These are phyloP conservation scores for Clostera curtula DNA, from an alignment of 2,888 invertebrate species.

Conservation along the genomic window DNA sequence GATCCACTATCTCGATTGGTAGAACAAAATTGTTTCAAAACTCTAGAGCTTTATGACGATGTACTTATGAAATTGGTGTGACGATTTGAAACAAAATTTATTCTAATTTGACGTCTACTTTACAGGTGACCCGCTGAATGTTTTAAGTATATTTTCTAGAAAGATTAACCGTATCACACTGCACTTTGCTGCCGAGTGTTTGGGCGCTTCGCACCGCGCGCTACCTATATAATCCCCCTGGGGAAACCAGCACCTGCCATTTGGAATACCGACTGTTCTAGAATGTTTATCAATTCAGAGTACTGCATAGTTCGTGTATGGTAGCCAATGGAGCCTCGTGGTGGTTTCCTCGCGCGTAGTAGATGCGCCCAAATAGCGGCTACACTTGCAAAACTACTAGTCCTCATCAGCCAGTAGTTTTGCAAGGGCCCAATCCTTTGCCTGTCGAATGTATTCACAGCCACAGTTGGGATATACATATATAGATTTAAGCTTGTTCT, in stretches of 20 bases:
- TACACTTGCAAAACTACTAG: constrained; percentile 63
- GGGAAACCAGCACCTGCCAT: constrained; percentile 27
- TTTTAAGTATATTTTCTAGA: constrained; percentile 68
- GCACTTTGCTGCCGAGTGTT: constrained; percentile 55
- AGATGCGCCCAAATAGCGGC: constrained; percentile 51
- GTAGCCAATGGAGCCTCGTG: constrained; percentile 15
- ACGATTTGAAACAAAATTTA: constrained; percentile 66
- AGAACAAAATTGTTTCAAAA: constrained; percentile 61
- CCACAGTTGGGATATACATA: constrained; percentile 67
- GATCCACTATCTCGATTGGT: constrained; percentile 49
- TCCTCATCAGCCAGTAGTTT: constrained; percentile 52
- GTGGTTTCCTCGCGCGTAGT: constrained; percentile 27
- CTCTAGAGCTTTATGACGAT: constrained; percentile 32
- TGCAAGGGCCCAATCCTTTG: constrained; percentile 66
- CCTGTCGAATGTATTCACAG: constrained; percentile 63
- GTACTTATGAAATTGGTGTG: constrained; percentile 55
- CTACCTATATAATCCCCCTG: constrained; percentile 22
- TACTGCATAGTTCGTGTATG: neutral
- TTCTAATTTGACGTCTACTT: constrained; percentile 74
- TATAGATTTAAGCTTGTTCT: constrained; percentile 67
- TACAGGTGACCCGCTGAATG: constrained; percentile 71
- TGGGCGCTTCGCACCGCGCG: constrained; percentile 43
- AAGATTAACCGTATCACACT: constrained; percentile 61
- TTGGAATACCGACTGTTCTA: constrained; percentile 3
- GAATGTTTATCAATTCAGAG: neutral